Evolutionary conservation across 2,797 vertebrate species (phyloP).

Genomic region (Coracias cyanogaster): DNA sequence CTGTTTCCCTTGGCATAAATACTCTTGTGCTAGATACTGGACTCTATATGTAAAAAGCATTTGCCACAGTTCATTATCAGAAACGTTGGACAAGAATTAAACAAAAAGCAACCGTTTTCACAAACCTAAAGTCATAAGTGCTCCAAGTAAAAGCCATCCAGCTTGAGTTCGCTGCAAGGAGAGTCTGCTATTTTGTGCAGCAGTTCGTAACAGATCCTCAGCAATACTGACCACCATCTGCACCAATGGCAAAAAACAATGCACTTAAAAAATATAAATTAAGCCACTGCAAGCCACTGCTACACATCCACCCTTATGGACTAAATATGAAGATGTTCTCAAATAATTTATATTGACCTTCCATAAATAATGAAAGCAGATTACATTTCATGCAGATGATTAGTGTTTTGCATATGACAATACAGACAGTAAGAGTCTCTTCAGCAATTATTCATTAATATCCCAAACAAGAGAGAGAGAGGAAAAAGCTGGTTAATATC

Average conservation of each 20-base stretch:
- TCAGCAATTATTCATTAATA: neutral
- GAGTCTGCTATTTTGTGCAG: conserved; percentile 95
- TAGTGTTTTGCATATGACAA: neutral
- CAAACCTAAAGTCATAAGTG: conserved; percentile 97
- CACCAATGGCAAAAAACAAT: conserved; percentile 5
- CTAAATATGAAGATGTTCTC: neutral
- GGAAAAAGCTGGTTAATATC: neutral
- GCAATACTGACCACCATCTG: conserved; percentile 98
- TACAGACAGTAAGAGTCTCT: neutral
- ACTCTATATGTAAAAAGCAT: neutral
- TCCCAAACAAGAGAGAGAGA: neutral
- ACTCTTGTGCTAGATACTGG: neutral
- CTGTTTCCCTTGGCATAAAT: neutral
- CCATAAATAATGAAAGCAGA: neutral
- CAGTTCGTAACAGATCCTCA: conserved; percentile 95
- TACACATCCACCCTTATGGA: neutral
- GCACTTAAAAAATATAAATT: neutral
- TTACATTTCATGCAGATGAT: neutral
- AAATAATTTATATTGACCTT: neutral
- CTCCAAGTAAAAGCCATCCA: conserved; percentile 96
- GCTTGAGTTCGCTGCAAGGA: conserved; percentile 97
- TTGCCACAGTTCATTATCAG: neutral
- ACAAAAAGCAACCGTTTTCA: neutral
- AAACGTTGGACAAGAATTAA: neutral
- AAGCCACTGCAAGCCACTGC: neutral